A percentile compares a stretch with the other conserved stretches of the same genome.
These are phyloP conservation scores for Marcusenius ussheri DNA, from an alignment of 2,113 vertebrate species.

Conservation along the genomic window DNA sequence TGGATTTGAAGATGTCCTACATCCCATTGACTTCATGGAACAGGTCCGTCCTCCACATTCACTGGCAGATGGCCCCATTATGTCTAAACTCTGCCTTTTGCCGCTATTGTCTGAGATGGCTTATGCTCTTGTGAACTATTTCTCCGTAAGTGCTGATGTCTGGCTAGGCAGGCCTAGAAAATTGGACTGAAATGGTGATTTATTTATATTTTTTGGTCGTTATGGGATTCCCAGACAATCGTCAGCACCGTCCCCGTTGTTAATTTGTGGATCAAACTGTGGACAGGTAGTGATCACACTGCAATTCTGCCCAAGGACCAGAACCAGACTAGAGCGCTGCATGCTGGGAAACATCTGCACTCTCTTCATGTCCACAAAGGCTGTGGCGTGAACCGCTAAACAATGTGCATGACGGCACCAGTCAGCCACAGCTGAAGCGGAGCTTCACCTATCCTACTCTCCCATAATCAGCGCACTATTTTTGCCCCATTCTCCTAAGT, in stretches of 20 bases:
- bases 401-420: neutral
- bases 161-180: neutral
- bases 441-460: neutral
- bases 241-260: neutral
- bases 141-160: neutral
- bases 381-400: neutral
- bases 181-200: neutral
- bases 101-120: neutral
- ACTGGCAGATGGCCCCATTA: neutral
- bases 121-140: neutral
- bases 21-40: neutral
- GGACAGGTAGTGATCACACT: neutral
- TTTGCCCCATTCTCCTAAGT: neutral
- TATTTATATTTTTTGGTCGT: neutral
- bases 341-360: neutral
- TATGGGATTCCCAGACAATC: neutral
- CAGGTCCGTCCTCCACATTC: neutral
- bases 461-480: neutral
- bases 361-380: neutral
- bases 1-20: neutral
- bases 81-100: constrained; percentile 1
- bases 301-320: no score
- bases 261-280: neutral
- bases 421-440: neutral
- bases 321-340: neutral